Evolutionary conservation across 2,797 vertebrate species (phyloP), one percentile per base, ranked within the genome.

Genomic region (Podargus strigoides): DNA sequence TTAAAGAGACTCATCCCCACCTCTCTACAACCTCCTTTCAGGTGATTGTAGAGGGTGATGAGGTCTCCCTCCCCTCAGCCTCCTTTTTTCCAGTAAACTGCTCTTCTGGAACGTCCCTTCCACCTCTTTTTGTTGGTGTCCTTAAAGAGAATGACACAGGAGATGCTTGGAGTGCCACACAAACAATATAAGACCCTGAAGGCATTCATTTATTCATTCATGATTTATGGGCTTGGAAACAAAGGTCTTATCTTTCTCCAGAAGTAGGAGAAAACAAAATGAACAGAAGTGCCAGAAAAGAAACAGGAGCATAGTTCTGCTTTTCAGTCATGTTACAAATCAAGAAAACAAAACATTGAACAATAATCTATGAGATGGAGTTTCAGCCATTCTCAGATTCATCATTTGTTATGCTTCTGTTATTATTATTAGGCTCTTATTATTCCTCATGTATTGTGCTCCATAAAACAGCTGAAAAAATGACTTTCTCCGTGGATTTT

Each of bases 231-330:
- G 32, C 68, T 85, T 63, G 72, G 84, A 83, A 89, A 74, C 75
- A 92, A 87, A 96, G 81, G 68, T 82, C 70, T 89, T 89, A 81
- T 53, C 92, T 90, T 69, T 28, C 62, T 72, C 6, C 77, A 78
- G 77, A 59, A 93, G 42, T 53, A 15, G 69, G 73, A 69, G 74
- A 64, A 93, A 93, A 68, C 74, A 87, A 88, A 92, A 49, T 19
- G 47, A 56, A 37, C 52, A 49, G 14, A 67, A 83, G 72, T 66
- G 75, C 70, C 72, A 83, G 81, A 44, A 83, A 85, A 89, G 47
- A 73, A 79, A 37, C 81, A 89, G 64, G 47, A 84, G 63, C 18
- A 7, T 74, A 67, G 76, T 92, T 60, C 72, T 91, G 64, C n/a
- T 41, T 87, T 74, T n/a, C 85, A 90, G 59, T 85, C 52, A 26